Evolutionary conservation across 2,113 vertebrate species (phyloP).

Genomic region (Eurypyga helias): DNA sequence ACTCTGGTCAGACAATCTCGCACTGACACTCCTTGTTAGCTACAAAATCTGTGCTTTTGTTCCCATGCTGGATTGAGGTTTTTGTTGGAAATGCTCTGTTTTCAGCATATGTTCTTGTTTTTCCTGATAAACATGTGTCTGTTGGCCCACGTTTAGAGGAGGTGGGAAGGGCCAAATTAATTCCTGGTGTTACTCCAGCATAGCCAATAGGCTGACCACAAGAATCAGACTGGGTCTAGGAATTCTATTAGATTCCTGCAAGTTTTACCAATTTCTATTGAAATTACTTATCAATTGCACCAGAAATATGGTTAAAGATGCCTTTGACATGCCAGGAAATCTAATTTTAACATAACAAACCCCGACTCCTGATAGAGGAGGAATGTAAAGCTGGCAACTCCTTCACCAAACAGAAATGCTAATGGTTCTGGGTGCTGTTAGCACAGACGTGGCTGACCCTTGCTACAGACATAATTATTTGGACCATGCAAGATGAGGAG

Average conservation of each 20-base stretch:
- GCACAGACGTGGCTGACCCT: background rate
- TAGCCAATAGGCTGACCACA: background rate
- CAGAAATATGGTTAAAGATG: background rate
- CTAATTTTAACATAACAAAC: background rate
- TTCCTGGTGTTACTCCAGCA: conserved; percentile 23
- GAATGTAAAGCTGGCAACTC: background rate
- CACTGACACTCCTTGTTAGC: background rate
- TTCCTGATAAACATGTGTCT: conserved; percentile 62
- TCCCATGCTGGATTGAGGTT: conserved; percentile 43
- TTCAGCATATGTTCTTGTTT: conserved; percentile 77
- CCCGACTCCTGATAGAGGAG: background rate
- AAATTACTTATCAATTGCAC: background rate
- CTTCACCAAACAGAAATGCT: background rate
- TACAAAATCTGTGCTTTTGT: conserved; percentile 19
- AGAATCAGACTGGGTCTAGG: background rate
- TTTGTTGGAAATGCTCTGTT: conserved; percentile 66
- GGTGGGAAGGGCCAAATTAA: conserved; percentile 10
- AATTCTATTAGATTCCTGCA: background rate
- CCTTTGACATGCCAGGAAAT: background rate
- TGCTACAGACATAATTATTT: conserved; percentile 5
- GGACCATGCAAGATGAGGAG: background rate
- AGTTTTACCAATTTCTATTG: background rate
- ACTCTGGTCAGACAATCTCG: background rate
- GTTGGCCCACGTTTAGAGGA: conserved; percentile 54
- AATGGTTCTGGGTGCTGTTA: background rate